Evolutionary conservation across 2,113 vertebrate genomes (phyloP).

Genomic region (Vimba vimba): DNA sequence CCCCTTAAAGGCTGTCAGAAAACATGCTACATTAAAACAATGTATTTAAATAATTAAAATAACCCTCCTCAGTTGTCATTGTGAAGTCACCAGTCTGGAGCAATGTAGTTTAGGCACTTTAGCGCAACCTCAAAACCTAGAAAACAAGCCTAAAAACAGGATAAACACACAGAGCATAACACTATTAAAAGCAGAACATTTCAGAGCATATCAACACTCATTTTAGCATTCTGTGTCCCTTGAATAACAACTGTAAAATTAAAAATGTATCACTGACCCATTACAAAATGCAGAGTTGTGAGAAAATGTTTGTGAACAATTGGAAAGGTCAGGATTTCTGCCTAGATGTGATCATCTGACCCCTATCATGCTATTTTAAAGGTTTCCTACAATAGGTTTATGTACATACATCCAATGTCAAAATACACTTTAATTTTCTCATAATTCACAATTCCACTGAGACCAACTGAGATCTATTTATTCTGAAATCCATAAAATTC

Average conservation of each 20-base stretch:
- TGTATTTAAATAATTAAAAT: no score
- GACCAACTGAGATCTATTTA: not conserved
- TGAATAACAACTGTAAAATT: not conserved
- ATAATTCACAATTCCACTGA: not conserved
- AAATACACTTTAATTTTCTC: no score
- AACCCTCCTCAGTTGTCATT: not conserved
- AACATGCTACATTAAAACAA: no score
- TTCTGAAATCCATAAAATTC: not conserved
- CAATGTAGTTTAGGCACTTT: slow-evolving; percentile 71
- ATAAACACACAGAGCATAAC: not conserved
- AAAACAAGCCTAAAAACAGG: slow-evolving; percentile 76
- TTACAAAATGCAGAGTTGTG: not conserved
- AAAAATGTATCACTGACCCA: not conserved
- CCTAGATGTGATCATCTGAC: no score
- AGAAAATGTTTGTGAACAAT: not conserved
- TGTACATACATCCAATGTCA: no score
- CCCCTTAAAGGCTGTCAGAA: not conserved
- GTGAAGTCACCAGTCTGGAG: slow-evolving; percentile 66
- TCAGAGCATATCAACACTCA: not conserved
- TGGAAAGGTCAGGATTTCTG: not conserved
- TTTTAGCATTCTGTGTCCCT: not conserved
- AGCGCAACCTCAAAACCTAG: slow-evolving; percentile 77
- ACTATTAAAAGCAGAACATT: not conserved
- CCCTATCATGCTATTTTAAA: no score
- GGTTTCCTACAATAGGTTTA: no score